Conservation (phyloP, 1,140 invertebrate species). For the Achatina immaculata region DNA sequence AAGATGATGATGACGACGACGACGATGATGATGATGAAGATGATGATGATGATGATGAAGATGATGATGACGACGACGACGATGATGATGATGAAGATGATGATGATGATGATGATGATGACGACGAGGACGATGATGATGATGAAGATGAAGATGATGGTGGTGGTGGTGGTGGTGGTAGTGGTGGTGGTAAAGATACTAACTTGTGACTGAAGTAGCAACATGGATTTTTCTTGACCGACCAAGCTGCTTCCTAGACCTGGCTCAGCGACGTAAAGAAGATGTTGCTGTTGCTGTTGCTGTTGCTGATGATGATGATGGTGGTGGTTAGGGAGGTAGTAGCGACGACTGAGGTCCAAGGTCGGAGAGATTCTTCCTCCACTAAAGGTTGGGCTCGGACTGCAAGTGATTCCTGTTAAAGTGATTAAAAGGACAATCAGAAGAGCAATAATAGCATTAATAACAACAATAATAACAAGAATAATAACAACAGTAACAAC, state of each 20-base stretch:
- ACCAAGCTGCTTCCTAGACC: not conserved
- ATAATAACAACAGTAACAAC: too few relatives aligned
- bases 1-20: slow-evolving; percentile 37
- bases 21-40: slow-evolving; percentile 43
- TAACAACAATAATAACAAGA: too few relatives aligned
- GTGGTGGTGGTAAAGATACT: not conserved
- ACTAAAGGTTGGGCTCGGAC: not conserved
- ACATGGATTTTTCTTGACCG: slow-evolving; percentile 33
- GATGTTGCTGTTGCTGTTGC: slow-evolving; percentile 13
- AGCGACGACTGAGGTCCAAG: not conserved
- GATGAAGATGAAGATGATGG: not conserved
- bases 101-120: slow-evolving; percentile 27
- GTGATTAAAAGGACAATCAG: too few relatives aligned
- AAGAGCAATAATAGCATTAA: too few relatives aligned
- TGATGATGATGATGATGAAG: slow-evolving; percentile 47
- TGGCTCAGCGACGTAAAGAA: slow-evolving; percentile 11
- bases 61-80: slow-evolving; percentile 27
- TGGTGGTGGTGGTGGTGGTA: not conserved
- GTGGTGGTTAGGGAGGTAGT: not conserved
- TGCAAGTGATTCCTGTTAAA: too few relatives aligned
- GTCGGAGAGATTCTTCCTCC: not conserved
- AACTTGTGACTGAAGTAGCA: slow-evolving; percentile 38
- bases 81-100: slow-evolving; percentile 34
- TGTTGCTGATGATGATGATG: slow-evolving; percentile 4
- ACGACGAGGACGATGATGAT: not conserved